Evolutionary conservation across 2,888 invertebrate genomes (phyloP).

Genomic region (Linnaemya vulpina): DNA sequence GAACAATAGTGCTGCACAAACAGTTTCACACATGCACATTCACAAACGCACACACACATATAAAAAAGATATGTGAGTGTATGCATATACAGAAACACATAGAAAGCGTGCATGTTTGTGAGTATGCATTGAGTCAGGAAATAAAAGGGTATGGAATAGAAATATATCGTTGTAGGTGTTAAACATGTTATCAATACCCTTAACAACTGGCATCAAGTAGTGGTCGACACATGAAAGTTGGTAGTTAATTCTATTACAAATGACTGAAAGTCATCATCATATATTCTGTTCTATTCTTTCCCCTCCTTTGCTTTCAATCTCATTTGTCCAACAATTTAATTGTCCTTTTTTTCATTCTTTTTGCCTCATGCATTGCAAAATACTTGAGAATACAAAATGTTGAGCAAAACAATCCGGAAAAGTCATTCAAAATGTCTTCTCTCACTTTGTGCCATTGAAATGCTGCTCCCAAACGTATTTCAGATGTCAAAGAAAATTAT

Average conservation of each 20-base stretch:
- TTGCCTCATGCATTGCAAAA: conserved; percentile 22
- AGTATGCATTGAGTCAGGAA: background rate
- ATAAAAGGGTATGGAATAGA: background rate
- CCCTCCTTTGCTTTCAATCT: background rate
- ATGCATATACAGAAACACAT: too few relatives aligned
- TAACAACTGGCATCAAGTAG: conserved; percentile 44
- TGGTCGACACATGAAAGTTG: conserved; percentile 1
- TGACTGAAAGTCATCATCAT: conserved; percentile 30
- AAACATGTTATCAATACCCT: conserved; percentile 24
- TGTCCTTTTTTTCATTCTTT: background rate
- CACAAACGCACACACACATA: background rate
- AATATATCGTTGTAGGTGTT: conserved; percentile 23
- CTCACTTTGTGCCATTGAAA: conserved; percentile 43
- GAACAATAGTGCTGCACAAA: conserved; percentile 73
- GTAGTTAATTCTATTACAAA: background rate
- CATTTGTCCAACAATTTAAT: background rate
- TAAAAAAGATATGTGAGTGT: background rate
- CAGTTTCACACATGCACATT: conserved; percentile 13
- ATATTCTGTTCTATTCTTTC: background rate
- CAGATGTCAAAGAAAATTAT: conserved; percentile 77
- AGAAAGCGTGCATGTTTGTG: too few relatives aligned
- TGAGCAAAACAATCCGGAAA: conserved; percentile 3
- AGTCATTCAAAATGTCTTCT: conserved; percentile 7
- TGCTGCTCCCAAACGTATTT: conserved; percentile 77
- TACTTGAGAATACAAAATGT: conserved; percentile 24